Evolutionary conservation across 1,140 invertebrate species (phyloP).

Genomic region (Tetranychus urticae): DNA sequence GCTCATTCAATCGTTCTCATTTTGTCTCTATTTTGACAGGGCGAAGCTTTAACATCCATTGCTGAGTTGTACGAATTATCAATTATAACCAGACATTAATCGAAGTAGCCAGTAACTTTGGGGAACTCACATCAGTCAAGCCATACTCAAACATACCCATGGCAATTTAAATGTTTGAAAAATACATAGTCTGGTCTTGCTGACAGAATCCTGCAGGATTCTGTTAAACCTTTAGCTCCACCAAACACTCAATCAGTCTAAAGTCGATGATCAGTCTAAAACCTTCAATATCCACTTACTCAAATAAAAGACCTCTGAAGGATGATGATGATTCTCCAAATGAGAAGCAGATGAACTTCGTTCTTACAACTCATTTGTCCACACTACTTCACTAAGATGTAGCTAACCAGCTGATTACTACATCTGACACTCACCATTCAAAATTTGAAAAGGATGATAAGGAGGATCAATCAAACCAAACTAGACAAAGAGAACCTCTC

Average conservation of each 20-base stretch:
- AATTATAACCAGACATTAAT: conserved; percentile 46
- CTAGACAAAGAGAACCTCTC: no score
- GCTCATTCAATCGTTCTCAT: not conserved
- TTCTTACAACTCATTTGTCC: no score
- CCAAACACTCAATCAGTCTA: not conserved
- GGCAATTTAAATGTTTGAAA: conserved; percentile 1
- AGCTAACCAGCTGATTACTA: not conserved
- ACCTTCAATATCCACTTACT: no score
- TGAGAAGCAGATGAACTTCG: no score
- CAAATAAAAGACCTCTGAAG: not conserved
- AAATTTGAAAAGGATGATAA: not conserved
- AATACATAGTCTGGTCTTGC: not conserved
- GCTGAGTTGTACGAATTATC: conserved; percentile 41
- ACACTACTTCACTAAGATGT: not conserved
- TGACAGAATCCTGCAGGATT: no score
- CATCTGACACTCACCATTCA: not conserved
- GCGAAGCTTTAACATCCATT: conserved; percentile 86
- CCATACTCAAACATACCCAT: conserved; percentile 12
- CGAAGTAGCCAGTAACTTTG: conserved; percentile 41
- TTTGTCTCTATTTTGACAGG: conserved; percentile 25
- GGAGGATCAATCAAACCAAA: no score
- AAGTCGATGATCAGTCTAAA: not conserved
- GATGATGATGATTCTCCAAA: no score
- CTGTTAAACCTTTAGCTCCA: not conserved
- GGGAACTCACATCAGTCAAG: conserved; percentile 37